phyloP scores from a whole-genome alignment of 2,797 vertebrate genomes.

The Chelon auratus region DNA sequence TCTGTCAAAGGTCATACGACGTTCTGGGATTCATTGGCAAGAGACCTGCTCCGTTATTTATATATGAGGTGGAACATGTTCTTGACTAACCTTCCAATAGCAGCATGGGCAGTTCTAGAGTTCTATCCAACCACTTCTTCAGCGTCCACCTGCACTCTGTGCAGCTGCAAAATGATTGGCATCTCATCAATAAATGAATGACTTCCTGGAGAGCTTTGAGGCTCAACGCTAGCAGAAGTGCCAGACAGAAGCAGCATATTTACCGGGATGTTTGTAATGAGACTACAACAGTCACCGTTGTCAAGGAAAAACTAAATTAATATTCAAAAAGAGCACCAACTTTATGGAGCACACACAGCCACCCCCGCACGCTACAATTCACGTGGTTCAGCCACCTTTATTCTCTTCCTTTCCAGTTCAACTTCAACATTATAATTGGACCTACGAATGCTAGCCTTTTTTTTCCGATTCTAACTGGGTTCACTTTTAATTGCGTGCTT shows the following conservation, averaged over 20 bases:
- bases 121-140: neutral
- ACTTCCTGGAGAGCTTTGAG: neutral
- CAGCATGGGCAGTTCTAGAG: neutral
- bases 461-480: conserved; percentile 29
- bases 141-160: neutral
- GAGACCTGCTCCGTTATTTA: too few species aligned
- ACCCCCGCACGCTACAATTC: neutral
- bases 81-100: neutral
- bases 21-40: too few species aligned
- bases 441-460: conserved; percentile 36
- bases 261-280: too few species aligned
- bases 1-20: too few species aligned
- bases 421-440: conserved; percentile 67
- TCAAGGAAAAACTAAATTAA: too few species aligned
- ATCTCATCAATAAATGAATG: neutral
- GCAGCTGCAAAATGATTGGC: neutral
- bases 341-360: neutral
- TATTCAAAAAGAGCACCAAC: neutral
- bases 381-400: conserved; percentile 33
- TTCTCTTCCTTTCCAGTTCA: conserved; percentile 11
- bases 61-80: neutral
- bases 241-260: too few species aligned
- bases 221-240: neutral
- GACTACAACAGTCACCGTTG: too few species aligned
- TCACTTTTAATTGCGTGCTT: conserved; percentile 70